Percentiles rank a stretch among this genome's conserved stretches.
Evolutionary conservation across 2,113 vertebrate genomes (phyloP).

Genomic region (Blennius ocellaris): DNA sequence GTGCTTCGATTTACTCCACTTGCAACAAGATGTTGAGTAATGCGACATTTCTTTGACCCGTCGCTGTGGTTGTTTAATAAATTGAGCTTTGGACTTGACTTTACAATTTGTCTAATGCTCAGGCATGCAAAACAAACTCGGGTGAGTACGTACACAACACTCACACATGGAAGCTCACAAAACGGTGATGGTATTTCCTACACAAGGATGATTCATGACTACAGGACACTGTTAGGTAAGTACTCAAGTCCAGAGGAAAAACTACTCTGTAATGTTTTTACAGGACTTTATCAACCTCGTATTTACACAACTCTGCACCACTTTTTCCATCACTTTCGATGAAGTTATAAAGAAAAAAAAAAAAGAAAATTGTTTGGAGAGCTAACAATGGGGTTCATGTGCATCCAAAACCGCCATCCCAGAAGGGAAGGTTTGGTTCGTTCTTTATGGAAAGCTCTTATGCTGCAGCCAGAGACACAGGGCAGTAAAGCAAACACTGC

Average conservation of each 20-base stretch:
- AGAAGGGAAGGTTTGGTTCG: slow-evolving; percentile 23
- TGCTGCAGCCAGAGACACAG: slow-evolving; percentile 44
- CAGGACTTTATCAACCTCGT: slow-evolving; percentile 20
- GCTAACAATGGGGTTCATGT: slow-evolving; percentile 12
- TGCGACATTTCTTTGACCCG: slow-evolving; percentile 57
- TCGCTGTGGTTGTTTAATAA: slow-evolving; percentile 33
- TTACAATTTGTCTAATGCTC: slow-evolving; percentile 36
- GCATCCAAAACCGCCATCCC: slow-evolving; percentile 36
- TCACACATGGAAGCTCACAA: slow-evolving; percentile 11
- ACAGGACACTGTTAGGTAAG: neutral
- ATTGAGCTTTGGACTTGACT: slow-evolving; percentile 26
- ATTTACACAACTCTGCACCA: slow-evolving; percentile 4
- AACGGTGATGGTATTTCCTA: slow-evolving; percentile 13
- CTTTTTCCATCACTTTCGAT: slow-evolving; percentile 21
- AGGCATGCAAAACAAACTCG: slow-evolving; percentile 20
- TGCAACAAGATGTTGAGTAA: slow-evolving; percentile 61
- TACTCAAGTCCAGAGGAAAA: slow-evolving; percentile 5
- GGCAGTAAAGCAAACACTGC: slow-evolving; percentile 46
- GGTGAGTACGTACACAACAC: neutral
- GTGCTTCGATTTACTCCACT: slow-evolving; percentile 47
- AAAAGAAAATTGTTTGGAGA: slow-evolving; percentile 24
- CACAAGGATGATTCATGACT: slow-evolving; percentile 14
- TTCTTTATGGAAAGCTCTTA: slow-evolving; percentile 43
- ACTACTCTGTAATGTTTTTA: slow-evolving; percentile 16
- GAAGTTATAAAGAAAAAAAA: neutral